Percentiles rank a stretch among this genome's conserved stretches.
phyloP scores from a whole-genome alignment of 2,888 invertebrate species.

The Limnephilus lunatus region DNA sequence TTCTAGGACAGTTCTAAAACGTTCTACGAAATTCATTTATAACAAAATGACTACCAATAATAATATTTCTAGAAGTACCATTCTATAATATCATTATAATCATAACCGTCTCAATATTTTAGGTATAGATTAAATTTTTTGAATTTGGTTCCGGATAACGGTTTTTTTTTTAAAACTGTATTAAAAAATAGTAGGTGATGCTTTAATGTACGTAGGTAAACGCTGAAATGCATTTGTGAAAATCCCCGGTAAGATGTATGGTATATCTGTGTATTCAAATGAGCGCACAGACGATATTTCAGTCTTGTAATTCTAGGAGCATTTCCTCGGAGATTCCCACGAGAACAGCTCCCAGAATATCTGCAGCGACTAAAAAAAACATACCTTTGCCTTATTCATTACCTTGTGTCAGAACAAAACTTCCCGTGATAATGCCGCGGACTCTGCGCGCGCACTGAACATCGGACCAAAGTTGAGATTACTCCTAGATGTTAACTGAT shows the following conservation, averaged over 20 bases:
- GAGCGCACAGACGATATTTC: conserved; percentile 39
- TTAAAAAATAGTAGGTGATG: neutral
- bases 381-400: neutral
- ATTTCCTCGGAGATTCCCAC: conserved; percentile 19
- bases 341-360: conserved; percentile 18
- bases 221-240: conserved; percentile 34
- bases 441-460: neutral
- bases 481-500: neutral
- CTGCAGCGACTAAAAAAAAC: conserved; percentile 33
- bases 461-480: neutral
- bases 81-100: too few species aligned
- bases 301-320: conserved; percentile 13
- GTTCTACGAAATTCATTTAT: too few species aligned
- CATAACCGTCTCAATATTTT: too few species aligned
- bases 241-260: conserved; percentile 38
- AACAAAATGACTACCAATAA: too few species aligned
- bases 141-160: too few species aligned
- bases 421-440: neutral
- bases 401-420: neutral
- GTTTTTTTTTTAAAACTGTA: too few species aligned
- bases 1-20: too few species aligned
- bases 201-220: neutral
- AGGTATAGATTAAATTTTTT: too few species aligned
- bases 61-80: too few species aligned
- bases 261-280: conserved; percentile 46